Evolutionary conservation across 1,140 invertebrate species (phyloP).

Genomic region (Trinorchestia longiramus): DNA sequence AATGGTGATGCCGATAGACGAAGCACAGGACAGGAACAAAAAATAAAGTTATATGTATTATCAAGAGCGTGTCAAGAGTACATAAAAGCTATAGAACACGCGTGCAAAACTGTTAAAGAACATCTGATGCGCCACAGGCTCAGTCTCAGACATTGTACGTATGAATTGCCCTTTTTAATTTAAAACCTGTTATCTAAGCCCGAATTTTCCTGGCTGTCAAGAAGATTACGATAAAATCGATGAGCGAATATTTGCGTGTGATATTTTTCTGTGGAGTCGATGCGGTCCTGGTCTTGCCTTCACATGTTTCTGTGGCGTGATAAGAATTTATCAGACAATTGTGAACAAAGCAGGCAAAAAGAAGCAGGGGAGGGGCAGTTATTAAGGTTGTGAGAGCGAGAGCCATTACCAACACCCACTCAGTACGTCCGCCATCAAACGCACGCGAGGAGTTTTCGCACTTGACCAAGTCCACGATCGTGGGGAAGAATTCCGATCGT

Average conservation of each 20-base stretch:
- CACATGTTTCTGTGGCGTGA: background rate
- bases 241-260: background rate
- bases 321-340: background rate
- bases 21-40: too few species aligned
- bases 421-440: background rate
- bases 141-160: too few species aligned
- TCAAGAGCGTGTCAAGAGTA: too few species aligned
- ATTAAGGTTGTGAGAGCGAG: background rate
- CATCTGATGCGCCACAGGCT: too few species aligned
- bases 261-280: background rate
- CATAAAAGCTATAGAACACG: too few species aligned
- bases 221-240: background rate
- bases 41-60: too few species aligned
- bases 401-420: background rate
- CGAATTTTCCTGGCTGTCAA: too few species aligned
- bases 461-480: slow-evolving; percentile 7
- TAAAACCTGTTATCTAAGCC: too few species aligned
- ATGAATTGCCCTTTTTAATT: too few species aligned
- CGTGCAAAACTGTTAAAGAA: too few species aligned
- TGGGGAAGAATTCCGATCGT: slow-evolving; percentile 20
- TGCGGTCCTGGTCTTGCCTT: background rate
- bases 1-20: too few species aligned
- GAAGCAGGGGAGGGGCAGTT: background rate
- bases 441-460: background rate
- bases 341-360: background rate